Evolutionary conservation across 2,888 invertebrate genomes (phyloP).

Genomic region (Temnothorax ravouxi): DNA sequence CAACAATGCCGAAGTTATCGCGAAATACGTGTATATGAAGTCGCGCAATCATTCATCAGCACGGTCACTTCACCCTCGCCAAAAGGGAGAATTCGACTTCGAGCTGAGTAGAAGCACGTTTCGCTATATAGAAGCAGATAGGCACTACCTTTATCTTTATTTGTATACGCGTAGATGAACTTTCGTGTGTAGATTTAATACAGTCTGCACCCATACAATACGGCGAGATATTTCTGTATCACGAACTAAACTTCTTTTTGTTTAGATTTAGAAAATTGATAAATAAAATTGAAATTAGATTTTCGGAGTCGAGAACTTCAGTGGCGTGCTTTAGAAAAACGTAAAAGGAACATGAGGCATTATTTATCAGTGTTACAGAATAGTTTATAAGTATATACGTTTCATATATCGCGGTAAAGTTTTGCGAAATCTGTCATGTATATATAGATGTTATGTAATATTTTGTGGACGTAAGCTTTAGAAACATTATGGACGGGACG

Average conservation of each 20-base stretch:
- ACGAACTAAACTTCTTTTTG: not conserved
- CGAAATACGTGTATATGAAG: conserved; percentile 41
- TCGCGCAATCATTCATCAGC: conserved; percentile 59
- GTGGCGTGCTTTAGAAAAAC: not conserved
- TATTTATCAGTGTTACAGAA: not conserved
- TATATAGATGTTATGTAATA: conserved; percentile 45
- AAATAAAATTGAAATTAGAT: not conserved
- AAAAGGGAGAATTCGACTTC: conserved; percentile 25
- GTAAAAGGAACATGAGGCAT: not conserved
- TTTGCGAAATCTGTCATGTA: conserved; percentile 36
- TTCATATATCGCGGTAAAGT: conserved; percentile 19
- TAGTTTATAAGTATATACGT: conserved; percentile 1
- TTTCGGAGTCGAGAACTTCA: not conserved
- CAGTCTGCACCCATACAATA: not conserved
- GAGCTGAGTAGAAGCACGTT: conserved; percentile 31
- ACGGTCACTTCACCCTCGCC: conserved; percentile 41
- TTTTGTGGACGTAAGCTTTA: conserved; percentile 41
- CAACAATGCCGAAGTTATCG: conserved; percentile 57
- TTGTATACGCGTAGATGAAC: conserved; percentile 6
- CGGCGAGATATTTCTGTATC: not conserved
- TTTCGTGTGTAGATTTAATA: not conserved
- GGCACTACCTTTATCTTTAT: conserved; percentile 12
- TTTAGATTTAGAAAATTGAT: not conserved
- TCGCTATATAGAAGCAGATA: conserved; percentile 26
- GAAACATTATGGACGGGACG: conserved; percentile 43